Base-by-base conservation (phyloP, 2,888 invertebrate species). In the Lepidocyrtinus sp. region DNA sequence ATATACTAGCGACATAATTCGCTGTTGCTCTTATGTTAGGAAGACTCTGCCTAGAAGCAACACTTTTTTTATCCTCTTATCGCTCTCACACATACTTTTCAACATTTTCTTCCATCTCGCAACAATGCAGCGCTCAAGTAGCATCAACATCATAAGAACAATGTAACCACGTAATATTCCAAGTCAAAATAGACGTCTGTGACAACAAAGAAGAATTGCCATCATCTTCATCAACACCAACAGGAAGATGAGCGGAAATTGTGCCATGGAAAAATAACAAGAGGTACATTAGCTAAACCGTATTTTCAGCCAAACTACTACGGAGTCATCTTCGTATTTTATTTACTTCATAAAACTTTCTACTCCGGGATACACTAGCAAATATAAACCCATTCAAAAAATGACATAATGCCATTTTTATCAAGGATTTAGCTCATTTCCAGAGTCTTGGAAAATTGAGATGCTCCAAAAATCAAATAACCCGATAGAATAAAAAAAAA, bases 21-120 rank as follows among this genome's bases (percentile, higher is more conserved):
- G 45, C 27, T 62, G 36, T 63, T 45, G 17, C 46, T 61, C 21
- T 25, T 17, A 50, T 50, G 50, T 17, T 50, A 2, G 5, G 2
- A 50, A 36, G 5, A 5, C 36, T 22, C 67, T 75, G 69, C 67
- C 67, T 26, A 64, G 77, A 68, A 77, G 77, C 72, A 72, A 77
- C 67, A 65, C 63, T 21, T 69, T 70, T n/a, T 77, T 78, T 73
- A 78, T 78, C 78, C 78, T 73, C 78, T 78, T 78, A 78, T 78
- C 78, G 62, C 73, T 69, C 73, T 73, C 78, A 68, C 78, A 73
- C 78, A 78, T 73, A 73, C 73, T 69, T 69, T 73, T 64, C 73
- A 17, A 26, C 22, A 69, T n/a, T 50, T 50, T 50, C 2, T 17
- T 50, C 17, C 50, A 50, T 17, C 55, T 12, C 45, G 55, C 78